Evolutionary conservation across 2,797 vertebrate genomes (phyloP), one percentile per base, ranked within the genome.

Genomic region (Cichlasoma orientale): DNA sequence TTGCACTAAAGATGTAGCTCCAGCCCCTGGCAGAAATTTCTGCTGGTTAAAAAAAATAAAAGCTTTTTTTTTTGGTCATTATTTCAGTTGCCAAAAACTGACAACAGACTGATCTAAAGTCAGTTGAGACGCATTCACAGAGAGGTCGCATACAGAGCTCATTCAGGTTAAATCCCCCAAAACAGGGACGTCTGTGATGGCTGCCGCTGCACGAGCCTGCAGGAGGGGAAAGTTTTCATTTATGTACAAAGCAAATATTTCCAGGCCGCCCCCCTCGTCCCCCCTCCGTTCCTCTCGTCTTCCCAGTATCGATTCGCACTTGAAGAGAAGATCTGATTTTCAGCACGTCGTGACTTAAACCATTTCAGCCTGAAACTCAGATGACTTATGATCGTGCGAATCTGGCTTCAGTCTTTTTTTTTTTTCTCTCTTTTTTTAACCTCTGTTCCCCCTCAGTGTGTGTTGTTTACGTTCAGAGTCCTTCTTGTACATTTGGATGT

Each of bases 401-500:
- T 86, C 38, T 6, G 23, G 47, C 54, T 80, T 77, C 27, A 2
- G 21, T 68, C 29, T 56, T 66, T 55, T 23, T 83, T 57, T 19
- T 50, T 3, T 7, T 5, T 2, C 16, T 16, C 6, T 66, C 44
- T 27, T 41, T 25, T 25, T 44, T 63, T 11, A 27, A 66, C 61
- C 59, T 76, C 33, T 71, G 36, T 78, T 71, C 75, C 59, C 66
- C 85, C 74, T 73, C 63, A 74, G 91, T 93, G 92, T 93, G 84
- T 81, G 86, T 85, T 92, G 94, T 94, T 95, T 93, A 94, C 90
- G 88, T 89, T 92, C 80, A 85, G 61, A 83, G 84, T 80, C 84
- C 87, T 72, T 54, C 88, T 83, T 93, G 90, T 93, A 93, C 82
- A 92, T 92, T 90, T 92, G 87, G 88, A 86, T 94, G 93, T 92